Base-by-base conservation (phyloP, 2,113 vertebrate species). In the Cricetomys ansorgei region DNA sequence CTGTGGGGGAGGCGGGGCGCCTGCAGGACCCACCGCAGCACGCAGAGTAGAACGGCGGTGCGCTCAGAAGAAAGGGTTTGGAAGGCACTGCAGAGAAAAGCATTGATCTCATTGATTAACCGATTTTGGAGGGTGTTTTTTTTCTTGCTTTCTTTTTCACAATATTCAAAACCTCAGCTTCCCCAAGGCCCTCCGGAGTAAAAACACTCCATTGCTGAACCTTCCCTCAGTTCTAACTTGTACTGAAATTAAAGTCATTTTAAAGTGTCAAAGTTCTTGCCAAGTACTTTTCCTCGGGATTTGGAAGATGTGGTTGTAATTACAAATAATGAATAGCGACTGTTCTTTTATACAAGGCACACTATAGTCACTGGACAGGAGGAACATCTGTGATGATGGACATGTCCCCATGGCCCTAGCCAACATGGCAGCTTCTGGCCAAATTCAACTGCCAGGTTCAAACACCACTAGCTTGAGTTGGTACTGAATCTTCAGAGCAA, bases 11-110 rank as follows among this genome's bases (percentile, higher is more conserved):
- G 76, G 98, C 97, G 85, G 98, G 98, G 98, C 98, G 98, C 97
- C 99, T 99, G 98, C 99, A 99, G 99, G 99, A 99, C 99, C 99
- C 99, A 99, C 99, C 99, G 0, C 97, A 99, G 99, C 98, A 99
- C 2, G 99, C 96, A 4, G 98, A 98, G 98, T 99, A 98, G 98
- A 99, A 99, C 93, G 98, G 99, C 0, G 98, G 98, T 83, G 98
- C 98, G 67, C 97, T 99, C 97, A 99, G 98, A 98, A 99, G 99
- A 95, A 99, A 99, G 83, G 98, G 98, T 97, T 99, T 99, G 98
- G 99, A 98, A 96, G 98, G 98, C 98, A 97, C 99, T 99, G 99
- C 93, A 98, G 98, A 98, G 96, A 98, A 98, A 97, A 98, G 97
- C 96, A 98, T 3, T 87, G 96, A 98, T 96, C 96, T 97, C 97